Base-by-base conservation (phyloP, 2,113 vertebrate genomes). In the Cercocebus atys region DNA sequence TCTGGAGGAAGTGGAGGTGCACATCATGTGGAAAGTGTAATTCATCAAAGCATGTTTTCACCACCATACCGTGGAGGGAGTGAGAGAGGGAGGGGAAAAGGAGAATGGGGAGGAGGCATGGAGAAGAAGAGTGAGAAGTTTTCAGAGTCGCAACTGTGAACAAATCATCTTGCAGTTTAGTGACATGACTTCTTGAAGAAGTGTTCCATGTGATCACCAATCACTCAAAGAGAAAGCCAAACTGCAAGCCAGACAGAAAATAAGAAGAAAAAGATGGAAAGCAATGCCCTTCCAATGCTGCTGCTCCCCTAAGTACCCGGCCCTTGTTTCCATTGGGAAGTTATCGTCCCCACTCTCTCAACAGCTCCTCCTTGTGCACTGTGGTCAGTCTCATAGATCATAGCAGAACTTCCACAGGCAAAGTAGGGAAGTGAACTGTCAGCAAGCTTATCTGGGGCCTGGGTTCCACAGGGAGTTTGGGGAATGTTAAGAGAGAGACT, bases 251-350 rank as follows among this genome's bases (percentile, higher is more conserved):
- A 90, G 85, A 72, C 45, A 64, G 40, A 57, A 85, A 17, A 22
- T n/a, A 47, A 85, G 72, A 80, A 66, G 64, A 20, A 70, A 89
- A 89, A 79, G 52, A 45, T 17, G 27, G 40, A 85, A 90, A 89
- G 8, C 38, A 35, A 47, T 30, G 55, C 25, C 57, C 40, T 85
- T 73, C 82, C 55, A 75, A 40, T 17, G 55, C 57, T 81, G 66
- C 38, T 68, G 40, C 20, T 59, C 32, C 80, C 35, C 68, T 72
- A 57, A 80, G 38, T 13, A 12, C 43, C 43, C 11, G 35, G 16
- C 14, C 52, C 23, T 50, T 83, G 0, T 45, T 78, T 78, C 9
- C 27, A 40, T 12, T 0, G 1, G 23, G 35, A 23, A 35, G 5
- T 45, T 27, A 10, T 59, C 1, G 0, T 43, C 35, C 27, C 27